A percentile compares a stretch with the other conserved stretches of the same genome.
These are phyloP conservation scores for Otocyon megalotis DNA, from an alignment of 2,113 vertebrate species.

Conservation along the genomic window DNA sequence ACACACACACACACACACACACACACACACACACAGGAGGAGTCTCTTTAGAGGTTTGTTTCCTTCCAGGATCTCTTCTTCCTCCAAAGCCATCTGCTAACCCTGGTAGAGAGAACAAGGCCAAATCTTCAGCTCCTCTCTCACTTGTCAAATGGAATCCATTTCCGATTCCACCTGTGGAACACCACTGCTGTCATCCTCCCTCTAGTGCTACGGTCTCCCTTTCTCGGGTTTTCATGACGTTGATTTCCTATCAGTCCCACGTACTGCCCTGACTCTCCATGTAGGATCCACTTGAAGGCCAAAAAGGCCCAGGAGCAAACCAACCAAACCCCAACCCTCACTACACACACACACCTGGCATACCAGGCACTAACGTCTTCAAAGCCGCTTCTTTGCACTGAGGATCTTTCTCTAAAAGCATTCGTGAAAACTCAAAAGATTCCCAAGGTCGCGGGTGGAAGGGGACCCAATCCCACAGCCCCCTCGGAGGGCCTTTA, in stretches of 20 bases:
- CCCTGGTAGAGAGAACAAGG: background rate
- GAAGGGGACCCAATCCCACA: background rate
- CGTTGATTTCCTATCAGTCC: background rate
- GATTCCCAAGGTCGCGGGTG: background rate
- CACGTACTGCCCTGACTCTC: background rate
- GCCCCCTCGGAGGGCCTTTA: background rate
- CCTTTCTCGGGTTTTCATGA: background rate
- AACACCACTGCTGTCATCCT: background rate
- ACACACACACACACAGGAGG: background rate
- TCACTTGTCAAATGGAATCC: constrained; percentile 8
- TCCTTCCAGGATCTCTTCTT: constrained; percentile 27
- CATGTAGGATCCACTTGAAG: background rate
- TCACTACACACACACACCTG: background rate
- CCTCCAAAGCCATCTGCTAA: background rate
- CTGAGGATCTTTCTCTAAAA: background rate
- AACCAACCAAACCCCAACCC: background rate
- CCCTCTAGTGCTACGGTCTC: background rate
- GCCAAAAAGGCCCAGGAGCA: background rate
- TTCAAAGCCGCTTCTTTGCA: background rate
- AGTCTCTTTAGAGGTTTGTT: background rate
- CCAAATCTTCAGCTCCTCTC: background rate
- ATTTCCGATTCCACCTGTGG: background rate
- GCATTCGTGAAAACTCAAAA: background rate
- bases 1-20: background rate
- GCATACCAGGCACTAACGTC: background rate